Base-by-base conservation (phyloP, 1,140 invertebrate species). In the Spodoptera frugiperda region DNA sequence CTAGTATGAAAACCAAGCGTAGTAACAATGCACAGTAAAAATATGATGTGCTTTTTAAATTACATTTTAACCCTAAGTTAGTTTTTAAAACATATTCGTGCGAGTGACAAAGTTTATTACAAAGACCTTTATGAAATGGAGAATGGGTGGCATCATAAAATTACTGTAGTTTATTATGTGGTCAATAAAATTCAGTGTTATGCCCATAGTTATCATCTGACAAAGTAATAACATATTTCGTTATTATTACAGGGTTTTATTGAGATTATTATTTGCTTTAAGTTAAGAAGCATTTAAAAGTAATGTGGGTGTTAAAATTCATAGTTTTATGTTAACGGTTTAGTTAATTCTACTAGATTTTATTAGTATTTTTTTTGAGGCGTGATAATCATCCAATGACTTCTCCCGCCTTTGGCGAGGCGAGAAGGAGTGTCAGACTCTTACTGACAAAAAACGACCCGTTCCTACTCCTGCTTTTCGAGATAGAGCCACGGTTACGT, bases 191-290 rank as follows among this genome's bases (percentile, higher is more conserved):
- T 11, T 46, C 9, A 39, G 15, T 46, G 39, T 21, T 65, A 48
- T 21, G 39, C 21, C n/a, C 39, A 61, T 61, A 39, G 39, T 46
- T 65, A 21, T 21, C 39, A 65, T 48, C 15, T 65, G 61, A 46
- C 61, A 21, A 61, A 30, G 57, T 19, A 46, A 65, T 48, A 65
- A 44, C 11, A 48, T 65, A 65, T 48, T 46, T 65, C 46, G 61
- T 33, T 5, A 46, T 48, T 65, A 65, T 21, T 6, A 46, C 44
- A 65, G 9, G 8, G 25, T 65, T 63, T 65, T 65, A 46, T 65
- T 65, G 39, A 19, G 61, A 21, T 65, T 65, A 33, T 63, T 15
- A 65, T 65, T 39, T 48, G 39, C n/a, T 46, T 33, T 21, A 9
- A 65, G 61, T 48, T 46, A 48, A 65, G 61, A 12, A 39, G 30